Conservation (phyloP, 2,888 invertebrate species). For the Acleris cristana region DNA sequence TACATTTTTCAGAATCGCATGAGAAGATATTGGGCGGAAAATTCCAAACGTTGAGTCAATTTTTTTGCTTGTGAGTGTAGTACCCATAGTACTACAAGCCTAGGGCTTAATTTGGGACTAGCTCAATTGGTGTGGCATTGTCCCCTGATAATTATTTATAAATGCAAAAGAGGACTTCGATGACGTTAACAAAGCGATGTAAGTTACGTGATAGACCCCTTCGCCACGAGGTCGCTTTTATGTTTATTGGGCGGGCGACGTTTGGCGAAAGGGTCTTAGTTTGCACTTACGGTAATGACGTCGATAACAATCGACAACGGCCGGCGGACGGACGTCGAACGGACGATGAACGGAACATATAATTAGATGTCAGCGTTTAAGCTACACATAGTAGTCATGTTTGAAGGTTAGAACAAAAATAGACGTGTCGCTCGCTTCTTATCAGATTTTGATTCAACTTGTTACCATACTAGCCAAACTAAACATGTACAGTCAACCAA, state of each 20-base stretch:
- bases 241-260: slow-evolving; percentile 20
- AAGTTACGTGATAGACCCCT: slow-evolving; percentile 10
- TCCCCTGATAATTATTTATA: neutral
- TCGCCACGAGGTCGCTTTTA: slow-evolving; percentile 17
- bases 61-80: too few relatives aligned
- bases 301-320: slow-evolving; percentile 23
- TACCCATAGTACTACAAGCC: too few relatives aligned
- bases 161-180: neutral
- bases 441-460: too few relatives aligned
- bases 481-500: too few relatives aligned
- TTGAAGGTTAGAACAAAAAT: neutral
- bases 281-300: slow-evolving; percentile 32
- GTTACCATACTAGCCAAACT: too few relatives aligned
- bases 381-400: neutral
- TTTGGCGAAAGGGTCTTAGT: slow-evolving; percentile 26
- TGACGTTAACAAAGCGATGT: slow-evolving; percentile 1
- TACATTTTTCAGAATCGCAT: too few relatives aligned
- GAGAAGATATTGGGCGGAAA: too few relatives aligned
- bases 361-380: slow-evolving; percentile 24
- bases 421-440: too few relatives aligned
- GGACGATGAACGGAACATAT: neutral
- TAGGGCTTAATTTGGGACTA: too few relatives aligned
- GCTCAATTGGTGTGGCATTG: too few relatives aligned
- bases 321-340: slow-evolving; percentile 3
- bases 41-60: too few relatives aligned